Evolutionary conservation across 2,113 vertebrate species (phyloP).

Genomic region (Planiliza haematocheilus): DNA sequence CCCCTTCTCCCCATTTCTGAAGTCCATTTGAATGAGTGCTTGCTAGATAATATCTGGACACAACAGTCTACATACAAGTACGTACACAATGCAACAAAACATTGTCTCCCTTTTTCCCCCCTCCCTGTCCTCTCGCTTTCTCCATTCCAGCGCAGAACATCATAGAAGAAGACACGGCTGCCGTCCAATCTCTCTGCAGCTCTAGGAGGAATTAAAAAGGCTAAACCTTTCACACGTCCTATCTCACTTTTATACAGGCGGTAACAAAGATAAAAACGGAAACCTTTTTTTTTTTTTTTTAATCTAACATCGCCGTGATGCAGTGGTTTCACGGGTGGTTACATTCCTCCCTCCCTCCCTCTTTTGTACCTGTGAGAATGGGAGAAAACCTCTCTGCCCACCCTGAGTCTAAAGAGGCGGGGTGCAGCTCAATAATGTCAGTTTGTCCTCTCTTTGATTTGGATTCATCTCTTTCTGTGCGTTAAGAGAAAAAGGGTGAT

Average conservation of each 20-base stretch:
- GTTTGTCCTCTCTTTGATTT: constrained; percentile 48
- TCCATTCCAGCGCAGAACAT: constrained; percentile 82
- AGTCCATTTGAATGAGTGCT: constrained; percentile 42
- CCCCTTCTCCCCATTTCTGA: constrained; percentile 16
- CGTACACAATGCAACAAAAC: constrained; percentile 65
- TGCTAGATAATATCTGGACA: constrained; percentile 70
- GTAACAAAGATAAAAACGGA: constrained; percentile 70
- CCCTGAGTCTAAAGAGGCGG: constrained; percentile 76
- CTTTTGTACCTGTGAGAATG: constrained; percentile 62
- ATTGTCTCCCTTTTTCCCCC: constrained; percentile 13
- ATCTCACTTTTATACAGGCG: constrained; percentile 57
- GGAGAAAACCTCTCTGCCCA: constrained; percentile 61
- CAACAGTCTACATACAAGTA: constrained; percentile 66
- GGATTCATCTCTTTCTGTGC: constrained; percentile 36
- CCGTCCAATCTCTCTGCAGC: constrained; percentile 53
- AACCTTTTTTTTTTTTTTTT: constrained; percentile 28
- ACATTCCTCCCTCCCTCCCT: constrained; percentile 71
- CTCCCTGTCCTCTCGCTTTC: constrained; percentile 67
- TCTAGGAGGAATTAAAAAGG: constrained; percentile 47
- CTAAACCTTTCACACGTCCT: constrained; percentile 46
- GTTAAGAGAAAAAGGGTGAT: constrained; percentile 16
- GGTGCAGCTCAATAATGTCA: constrained; percentile 62
- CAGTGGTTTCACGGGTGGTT: constrained; percentile 57
- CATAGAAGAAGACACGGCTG: constrained; percentile 80
- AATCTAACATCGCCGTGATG: constrained; percentile 42